Percentiles rank a stretch among this genome's conserved stretches.
These are phyloP conservation scores for Bathynomus jamesi DNA, from an alignment of 1,140 invertebrate species.

Conservation along the genomic window DNA sequence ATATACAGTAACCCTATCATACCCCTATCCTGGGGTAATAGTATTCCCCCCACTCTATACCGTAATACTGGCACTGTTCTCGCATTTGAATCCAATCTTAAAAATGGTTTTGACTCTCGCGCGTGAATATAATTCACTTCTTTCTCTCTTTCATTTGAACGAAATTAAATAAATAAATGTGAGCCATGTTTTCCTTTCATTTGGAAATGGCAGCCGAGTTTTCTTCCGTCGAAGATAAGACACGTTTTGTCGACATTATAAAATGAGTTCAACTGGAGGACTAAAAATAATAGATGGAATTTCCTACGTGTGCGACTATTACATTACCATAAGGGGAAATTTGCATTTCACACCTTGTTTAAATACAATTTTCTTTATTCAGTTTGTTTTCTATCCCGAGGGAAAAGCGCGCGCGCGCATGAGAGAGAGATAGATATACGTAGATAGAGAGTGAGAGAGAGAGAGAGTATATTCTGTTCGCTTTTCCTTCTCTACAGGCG, in stretches of 20 bases:
- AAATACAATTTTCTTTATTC: conserved; percentile 2
- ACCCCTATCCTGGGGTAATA: neutral
- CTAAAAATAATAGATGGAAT: conserved; percentile 1
- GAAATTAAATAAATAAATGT: conserved; percentile 1
- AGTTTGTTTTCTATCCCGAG: neutral
- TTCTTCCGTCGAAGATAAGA: neutral
- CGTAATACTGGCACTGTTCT: no score
- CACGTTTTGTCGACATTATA: neutral
- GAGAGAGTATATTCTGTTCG: no score
- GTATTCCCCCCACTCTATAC: no score
- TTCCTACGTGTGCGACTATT: neutral
- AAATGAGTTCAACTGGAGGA: neutral
- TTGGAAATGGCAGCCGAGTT: neutral
- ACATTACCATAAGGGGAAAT: neutral
- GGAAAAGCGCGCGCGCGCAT: no score
- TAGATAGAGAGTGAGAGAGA: no score
- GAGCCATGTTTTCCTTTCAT: neutral
- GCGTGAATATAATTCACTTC: neutral
- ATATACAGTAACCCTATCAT: neutral
- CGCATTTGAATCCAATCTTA: neutral
- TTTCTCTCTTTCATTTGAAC: neutral
- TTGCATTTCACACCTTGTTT: neutral
- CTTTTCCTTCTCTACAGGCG: no score
- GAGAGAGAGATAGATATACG: no score
- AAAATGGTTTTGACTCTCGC: neutral